phyloP scores from a whole-genome alignment of 2,113 vertebrate species.

The Tetrax tetrax region DNA sequence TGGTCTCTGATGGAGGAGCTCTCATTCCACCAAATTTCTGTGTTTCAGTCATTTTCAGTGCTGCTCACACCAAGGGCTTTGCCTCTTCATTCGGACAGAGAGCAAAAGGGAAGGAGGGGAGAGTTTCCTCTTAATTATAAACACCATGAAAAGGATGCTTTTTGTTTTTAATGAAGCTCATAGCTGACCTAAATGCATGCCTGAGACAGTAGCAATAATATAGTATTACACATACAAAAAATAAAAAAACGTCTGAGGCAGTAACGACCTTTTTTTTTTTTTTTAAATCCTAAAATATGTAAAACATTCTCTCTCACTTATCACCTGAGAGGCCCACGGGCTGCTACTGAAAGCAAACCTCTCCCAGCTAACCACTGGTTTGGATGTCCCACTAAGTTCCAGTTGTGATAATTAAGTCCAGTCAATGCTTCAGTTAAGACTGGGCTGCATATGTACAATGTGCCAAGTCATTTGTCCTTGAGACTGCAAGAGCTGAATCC shows the following conservation, averaged over 20 bases:
- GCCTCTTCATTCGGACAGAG: background rate
- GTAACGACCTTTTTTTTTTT: background rate
- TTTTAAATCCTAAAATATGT: background rate
- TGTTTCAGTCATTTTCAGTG: background rate
- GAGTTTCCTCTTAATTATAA: background rate
- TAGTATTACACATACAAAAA: background rate
- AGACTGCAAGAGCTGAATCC: background rate
- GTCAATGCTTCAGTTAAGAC: background rate
- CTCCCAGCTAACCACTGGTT: background rate
- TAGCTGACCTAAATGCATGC: background rate
- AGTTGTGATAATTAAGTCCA: background rate
- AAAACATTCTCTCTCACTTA: background rate
- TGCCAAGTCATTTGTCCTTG: background rate
- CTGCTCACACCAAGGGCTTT: background rate
- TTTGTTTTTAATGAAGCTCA: background rate
- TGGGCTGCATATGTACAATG: accelerated
- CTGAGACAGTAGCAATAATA: background rate
- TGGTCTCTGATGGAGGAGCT: background rate
- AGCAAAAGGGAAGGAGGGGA: background rate
- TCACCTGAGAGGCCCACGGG: background rate
- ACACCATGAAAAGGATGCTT: background rate
- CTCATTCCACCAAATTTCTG: background rate
- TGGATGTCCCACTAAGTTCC: background rate
- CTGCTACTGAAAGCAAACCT: background rate
- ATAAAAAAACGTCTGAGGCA: background rate